Conservation (phyloP, 2,797 vertebrate species). For the Chaetophractus vellerosus region DNA sequence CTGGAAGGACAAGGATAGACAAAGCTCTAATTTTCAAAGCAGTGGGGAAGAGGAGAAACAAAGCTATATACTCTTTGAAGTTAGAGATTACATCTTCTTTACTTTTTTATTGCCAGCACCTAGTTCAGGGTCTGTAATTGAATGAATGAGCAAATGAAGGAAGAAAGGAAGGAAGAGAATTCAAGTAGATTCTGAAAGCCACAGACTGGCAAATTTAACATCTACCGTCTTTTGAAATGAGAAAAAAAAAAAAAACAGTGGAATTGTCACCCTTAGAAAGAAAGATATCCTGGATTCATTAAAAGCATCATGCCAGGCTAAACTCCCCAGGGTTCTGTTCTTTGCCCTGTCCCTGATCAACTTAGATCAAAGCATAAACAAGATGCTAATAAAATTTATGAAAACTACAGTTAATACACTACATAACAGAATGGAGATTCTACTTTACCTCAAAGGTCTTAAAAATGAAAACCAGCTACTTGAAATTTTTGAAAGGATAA, state of each 20-base stretch:
- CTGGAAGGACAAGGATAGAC: background rate
- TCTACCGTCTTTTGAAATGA: conserved; percentile 1
- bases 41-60: background rate
- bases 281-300: background rate
- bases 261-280: conserved; percentile 43
- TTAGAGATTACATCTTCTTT: background rate
- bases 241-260: background rate
- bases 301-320: background rate
- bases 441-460: conserved; percentile 30
- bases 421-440: background rate
- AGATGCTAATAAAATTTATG: background rate
- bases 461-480: conserved; percentile 1
- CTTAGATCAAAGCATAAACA: conserved; percentile 54
- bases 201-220: background rate
- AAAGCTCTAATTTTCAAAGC: background rate
- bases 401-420: background rate
- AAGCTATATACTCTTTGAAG: background rate
- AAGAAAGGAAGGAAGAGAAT: background rate
- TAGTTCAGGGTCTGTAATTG: background rate
- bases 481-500: conserved; percentile 20
- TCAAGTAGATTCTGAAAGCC: conserved; percentile 38
- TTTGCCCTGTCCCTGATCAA: background rate
- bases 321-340: background rate
- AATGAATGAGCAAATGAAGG: background rate
- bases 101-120: background rate